Percentiles rank a stretch among this genome's conserved stretches.
phyloP scores from a whole-genome alignment of 2,797 vertebrate species.

The Triplophysa bombifrons region DNA sequence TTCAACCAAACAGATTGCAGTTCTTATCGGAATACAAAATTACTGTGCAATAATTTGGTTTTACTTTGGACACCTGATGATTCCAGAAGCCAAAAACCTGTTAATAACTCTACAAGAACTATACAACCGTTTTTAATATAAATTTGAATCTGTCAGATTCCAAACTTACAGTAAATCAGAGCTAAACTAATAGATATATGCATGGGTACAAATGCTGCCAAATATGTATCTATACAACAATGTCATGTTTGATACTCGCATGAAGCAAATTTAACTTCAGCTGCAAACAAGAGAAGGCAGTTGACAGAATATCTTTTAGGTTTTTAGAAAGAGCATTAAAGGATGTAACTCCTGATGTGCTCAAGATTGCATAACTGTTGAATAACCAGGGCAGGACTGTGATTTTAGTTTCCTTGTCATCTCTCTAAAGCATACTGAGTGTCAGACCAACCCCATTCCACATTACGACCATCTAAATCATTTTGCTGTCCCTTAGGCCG shows the following conservation, averaged over 20 bases:
- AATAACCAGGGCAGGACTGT: neutral
- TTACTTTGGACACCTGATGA: neutral
- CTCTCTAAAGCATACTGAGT: neutral
- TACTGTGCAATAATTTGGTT: neutral
- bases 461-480: conserved; percentile 74
- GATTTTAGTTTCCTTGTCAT: neutral
- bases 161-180: no score
- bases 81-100: neutral
- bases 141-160: no score
- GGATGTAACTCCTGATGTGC: neutral
- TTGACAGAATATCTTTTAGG: neutral
- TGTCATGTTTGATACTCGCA: neutral
- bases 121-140: no score
- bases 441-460: conserved; percentile 22
- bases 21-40: neutral
- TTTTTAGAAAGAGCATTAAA: neutral
- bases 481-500: conserved; percentile 78
- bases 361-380: neutral
- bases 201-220: neutral
- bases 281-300: neutral
- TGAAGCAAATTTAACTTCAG: neutral
- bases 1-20: neutral
- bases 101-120: neutral
- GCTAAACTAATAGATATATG: no score
- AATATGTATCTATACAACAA: neutral